A percentile compares a stretch with the other conserved stretches of the same genome.
Conservation (phyloP, 1,140 invertebrate species). For the Parasteatoda tepidariorum region DNA sequence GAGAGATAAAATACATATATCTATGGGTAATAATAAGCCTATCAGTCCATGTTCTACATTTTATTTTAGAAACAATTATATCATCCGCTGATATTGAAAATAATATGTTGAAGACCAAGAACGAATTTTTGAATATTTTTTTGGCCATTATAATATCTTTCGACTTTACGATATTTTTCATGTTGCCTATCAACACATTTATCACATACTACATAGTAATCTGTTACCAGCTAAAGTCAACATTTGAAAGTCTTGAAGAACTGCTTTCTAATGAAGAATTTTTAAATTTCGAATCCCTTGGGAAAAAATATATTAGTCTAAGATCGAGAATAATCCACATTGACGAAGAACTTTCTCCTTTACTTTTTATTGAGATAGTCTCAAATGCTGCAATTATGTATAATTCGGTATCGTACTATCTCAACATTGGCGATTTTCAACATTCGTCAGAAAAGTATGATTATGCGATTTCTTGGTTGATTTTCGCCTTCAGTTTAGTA, state of each 20-base stretch:
- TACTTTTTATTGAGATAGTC: background rate
- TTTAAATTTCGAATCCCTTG: background rate
- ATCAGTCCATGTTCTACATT: too few relatives aligned
- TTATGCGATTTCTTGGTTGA: background rate
- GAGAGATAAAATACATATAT: too few relatives aligned
- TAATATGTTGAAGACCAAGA: too few relatives aligned
- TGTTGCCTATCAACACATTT: conserved; percentile 6
- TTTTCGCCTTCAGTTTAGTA: background rate
- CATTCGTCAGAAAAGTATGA: background rate
- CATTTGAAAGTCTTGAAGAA: background rate
- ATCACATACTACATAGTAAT: background rate
- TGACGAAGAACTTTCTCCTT: background rate
- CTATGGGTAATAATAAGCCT: too few relatives aligned
- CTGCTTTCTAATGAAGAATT: background rate
- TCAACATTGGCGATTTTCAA: background rate
- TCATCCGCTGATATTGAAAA: too few relatives aligned
- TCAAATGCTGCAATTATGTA: background rate
- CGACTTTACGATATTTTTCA: too few relatives aligned
- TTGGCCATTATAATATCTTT: too few relatives aligned
- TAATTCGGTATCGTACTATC: background rate
- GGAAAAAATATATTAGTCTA: background rate
- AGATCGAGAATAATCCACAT: background rate
- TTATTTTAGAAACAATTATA: too few relatives aligned
- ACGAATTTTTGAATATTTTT: too few relatives aligned
- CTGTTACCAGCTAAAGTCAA: background rate